Evolutionary conservation across 2,888 invertebrate species (phyloP), one percentile per base, ranked within the genome.

Genomic region (Nomada hirtipes): DNA sequence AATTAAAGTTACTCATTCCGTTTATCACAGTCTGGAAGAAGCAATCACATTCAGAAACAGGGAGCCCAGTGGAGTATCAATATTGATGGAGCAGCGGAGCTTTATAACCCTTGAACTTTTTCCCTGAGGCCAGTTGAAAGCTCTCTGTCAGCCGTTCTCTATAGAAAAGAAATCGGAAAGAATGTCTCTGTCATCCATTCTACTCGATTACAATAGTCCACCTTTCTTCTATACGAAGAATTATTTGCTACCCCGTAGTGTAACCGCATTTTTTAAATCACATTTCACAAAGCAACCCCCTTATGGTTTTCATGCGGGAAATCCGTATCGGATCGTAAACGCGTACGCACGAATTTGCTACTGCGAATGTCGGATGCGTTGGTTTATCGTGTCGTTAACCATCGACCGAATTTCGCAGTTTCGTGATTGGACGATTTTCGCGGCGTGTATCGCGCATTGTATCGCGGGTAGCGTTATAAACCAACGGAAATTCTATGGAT

Each of bases 331-430:
- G 10, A 64, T 42, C 42, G 57, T 7, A 26, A 59, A 29, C 44
- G 18, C 15, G 59, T 42, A 23, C 23, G 29, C 64, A 23, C 26
- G 26, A 11, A 64, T 57, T 15, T 42, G 10, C 47, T 2, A 15
- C 20, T 36, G 15, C 15, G 26, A 61, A 29, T 29, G 47, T 74
- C 26, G 57, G 20, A 23, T 50, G 18, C 11, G 53, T 20, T 26
- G 52, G 50, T 71, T 52, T 57, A 71, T 57, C 59, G 67, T 55
- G n/a, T 57, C 55, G 73, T 80, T 65, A 65, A 53, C 53, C 36
- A 11, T 50, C 50, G 53, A 53, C 13, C 20, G 57, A 63, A 67
- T 71, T 55, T 42, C 61, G 36, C 13, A 72, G 11, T 52, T 20
- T 15, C 67, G 15, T n/a, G 67, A 72, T 79, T 50, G 23, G 26